phyloP scores from a whole-genome alignment of 2,888 invertebrate genomes.

The Lasioglossum leucozonium region DNA sequence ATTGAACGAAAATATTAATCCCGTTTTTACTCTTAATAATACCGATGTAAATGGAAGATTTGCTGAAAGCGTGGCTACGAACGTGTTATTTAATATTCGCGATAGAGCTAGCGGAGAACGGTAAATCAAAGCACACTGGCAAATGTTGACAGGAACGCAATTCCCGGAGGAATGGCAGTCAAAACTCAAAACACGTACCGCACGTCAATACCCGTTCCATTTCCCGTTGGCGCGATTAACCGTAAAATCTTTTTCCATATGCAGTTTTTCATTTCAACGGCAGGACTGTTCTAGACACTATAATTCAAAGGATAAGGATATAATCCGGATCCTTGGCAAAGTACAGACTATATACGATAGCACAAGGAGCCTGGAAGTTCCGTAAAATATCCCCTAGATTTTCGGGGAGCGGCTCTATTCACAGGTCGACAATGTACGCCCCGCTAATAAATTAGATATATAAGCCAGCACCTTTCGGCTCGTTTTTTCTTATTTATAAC shows the following conservation, averaged over 20 bases:
- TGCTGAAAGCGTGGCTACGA: not conserved
- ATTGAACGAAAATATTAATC: not conserved
- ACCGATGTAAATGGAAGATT: not conserved
- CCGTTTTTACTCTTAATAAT: not conserved
- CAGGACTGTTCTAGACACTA: conserved; percentile 44
- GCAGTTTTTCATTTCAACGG: conserved; percentile 65
- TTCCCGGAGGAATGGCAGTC: not conserved
- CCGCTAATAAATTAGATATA: conserved; percentile 55
- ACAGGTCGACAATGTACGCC: conserved; percentile 45
- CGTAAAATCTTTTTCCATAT: conserved; percentile 66
- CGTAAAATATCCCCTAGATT: conserved; percentile 53
- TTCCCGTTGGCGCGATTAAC: conserved; percentile 61
- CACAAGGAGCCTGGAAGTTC: conserved; percentile 43
- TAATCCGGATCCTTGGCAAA: conserved; percentile 62
- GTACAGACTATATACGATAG: conserved; percentile 46
- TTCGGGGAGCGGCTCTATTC: conserved; percentile 56
- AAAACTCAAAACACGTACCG: not conserved
- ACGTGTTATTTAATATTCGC: not conserved
- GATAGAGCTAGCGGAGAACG: not conserved
- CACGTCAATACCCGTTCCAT: conserved; percentile 46
- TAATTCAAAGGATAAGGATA: conserved; percentile 70
- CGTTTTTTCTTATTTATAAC: conserved; percentile 50
- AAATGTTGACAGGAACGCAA: conserved; percentile 13
- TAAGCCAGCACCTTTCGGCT: conserved; percentile 43
- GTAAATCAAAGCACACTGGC: not conserved